These are phyloP conservation scores for Fukomys damarensis DNA, from an alignment of 2,113 vertebrate species.

Conservation along the genomic window DNA sequence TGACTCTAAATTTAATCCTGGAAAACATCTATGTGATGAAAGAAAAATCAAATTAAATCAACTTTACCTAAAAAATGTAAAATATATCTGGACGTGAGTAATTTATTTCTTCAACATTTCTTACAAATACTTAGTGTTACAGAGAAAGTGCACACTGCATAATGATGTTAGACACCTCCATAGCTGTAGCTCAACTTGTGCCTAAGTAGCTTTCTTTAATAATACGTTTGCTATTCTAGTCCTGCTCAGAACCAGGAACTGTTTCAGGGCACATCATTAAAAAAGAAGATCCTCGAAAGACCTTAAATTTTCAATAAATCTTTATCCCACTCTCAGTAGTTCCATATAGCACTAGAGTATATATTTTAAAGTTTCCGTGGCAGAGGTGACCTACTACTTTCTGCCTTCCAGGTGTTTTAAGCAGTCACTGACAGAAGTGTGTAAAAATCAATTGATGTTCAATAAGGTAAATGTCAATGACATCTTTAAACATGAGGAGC, in stretches of 20 bases:
- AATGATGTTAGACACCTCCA: neutral
- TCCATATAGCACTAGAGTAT: constrained; percentile 44
- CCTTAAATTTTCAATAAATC: constrained; percentile 75
- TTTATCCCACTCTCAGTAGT: constrained; percentile 38
- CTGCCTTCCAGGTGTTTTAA: constrained; percentile 63
- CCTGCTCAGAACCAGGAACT: constrained; percentile 33
- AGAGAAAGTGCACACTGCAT: neutral
- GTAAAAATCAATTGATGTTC: constrained; percentile 82
- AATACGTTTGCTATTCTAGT: constrained; percentile 14
- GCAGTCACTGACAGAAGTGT: constrained; percentile 72
- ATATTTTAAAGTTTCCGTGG: constrained; percentile 68
- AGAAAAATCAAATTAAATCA: neutral
- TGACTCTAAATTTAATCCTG: neutral
- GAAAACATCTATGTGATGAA: neutral
- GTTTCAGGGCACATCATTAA: constrained; percentile 71
- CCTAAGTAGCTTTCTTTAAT: constrained; percentile 3
- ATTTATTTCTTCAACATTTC: constrained; percentile 42
- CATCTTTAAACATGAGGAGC: constrained; percentile 72
- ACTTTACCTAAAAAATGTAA: neutral
- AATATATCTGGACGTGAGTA: neutral
- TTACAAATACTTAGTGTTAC: neutral
- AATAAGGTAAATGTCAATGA: constrained; percentile 82
- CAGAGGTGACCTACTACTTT: constrained; percentile 55
- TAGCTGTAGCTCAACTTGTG: neutral
- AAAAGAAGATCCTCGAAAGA: constrained; percentile 61